Conservation (phyloP, 2,113 vertebrate species). For the Colossoma macropomum region DNA sequence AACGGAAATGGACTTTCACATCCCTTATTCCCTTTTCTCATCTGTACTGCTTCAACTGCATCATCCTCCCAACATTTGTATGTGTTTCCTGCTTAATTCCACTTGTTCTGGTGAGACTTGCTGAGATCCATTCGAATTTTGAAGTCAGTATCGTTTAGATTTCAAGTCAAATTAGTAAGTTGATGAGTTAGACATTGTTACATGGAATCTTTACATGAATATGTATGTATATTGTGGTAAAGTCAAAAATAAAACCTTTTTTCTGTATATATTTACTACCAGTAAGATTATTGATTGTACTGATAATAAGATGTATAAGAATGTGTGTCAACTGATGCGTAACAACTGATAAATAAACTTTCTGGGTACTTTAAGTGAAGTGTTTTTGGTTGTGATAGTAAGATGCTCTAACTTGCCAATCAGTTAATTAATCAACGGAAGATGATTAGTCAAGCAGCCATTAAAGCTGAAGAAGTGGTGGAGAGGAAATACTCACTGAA, state of each 20-base stretch:
- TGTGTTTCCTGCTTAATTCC: neutral
- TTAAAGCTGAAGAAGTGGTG: neutral
- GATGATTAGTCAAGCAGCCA: too few relatives aligned
- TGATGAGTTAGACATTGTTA: neutral
- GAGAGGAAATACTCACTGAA: too few relatives aligned
- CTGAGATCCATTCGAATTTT: neutral
- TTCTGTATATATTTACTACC: neutral
- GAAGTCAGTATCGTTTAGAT: neutral
- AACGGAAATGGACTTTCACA: neutral
- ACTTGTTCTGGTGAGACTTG: neutral
- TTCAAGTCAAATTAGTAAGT: neutral
- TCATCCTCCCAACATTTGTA: neutral
- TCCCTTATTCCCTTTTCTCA: neutral
- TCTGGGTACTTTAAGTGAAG: neutral
- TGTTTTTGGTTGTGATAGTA: neutral
- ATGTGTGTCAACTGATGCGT: neutral
- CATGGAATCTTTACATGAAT: neutral
- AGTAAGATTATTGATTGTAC: neutral
- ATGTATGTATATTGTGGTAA: neutral
- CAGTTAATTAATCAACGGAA: neutral
- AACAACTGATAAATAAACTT: conserved; percentile 5
- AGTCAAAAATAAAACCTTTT: neutral
- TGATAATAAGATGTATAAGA: neutral
- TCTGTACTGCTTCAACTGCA: conserved; percentile 6
- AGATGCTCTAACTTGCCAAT: too few relatives aligned